These are phyloP conservation scores for Andrena cerasifolii DNA, from an alignment of 1,140 invertebrate genomes.

Conservation along the genomic window DNA sequence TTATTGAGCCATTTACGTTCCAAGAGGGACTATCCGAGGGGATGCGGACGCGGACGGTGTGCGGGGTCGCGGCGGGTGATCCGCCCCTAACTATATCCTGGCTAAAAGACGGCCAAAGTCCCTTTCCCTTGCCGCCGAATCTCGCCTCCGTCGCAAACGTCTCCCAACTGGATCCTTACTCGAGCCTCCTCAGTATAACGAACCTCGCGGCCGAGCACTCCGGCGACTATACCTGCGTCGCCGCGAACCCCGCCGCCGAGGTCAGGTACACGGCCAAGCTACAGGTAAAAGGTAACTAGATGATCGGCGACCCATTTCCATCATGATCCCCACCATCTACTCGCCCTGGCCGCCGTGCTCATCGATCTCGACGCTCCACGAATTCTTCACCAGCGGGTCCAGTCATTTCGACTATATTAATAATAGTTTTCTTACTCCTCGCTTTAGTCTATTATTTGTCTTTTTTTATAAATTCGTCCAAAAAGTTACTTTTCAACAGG, in stretches of 20 bases:
- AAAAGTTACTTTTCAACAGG: too few relatives aligned
- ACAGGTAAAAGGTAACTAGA: conserved; percentile 91
- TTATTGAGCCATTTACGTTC: conserved; percentile 92
- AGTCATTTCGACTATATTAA: too few relatives aligned
- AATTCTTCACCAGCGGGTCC: neutral
- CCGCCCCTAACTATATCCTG: conserved; percentile 89
- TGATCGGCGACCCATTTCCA: conserved; percentile 76
- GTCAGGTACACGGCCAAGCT: conserved; percentile 91
- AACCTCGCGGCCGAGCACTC: conserved; percentile 88
- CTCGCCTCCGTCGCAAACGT: conserved; percentile 85
- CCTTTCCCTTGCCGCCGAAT: conserved; percentile 84
- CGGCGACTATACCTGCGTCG: conserved; percentile 92
- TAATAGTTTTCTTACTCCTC: too few relatives aligned
- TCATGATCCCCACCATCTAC: conserved; percentile 18
- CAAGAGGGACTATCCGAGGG: conserved; percentile 92
- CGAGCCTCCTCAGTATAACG: conserved; percentile 90
- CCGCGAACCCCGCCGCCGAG: conserved; percentile 90
- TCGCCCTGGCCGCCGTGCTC: neutral
- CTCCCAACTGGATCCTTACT: conserved; percentile 88
- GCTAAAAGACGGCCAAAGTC: conserved; percentile 88
- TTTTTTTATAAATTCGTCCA: too few relatives aligned
- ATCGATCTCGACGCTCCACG: conserved; percentile 48
- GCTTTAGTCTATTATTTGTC: too few relatives aligned
- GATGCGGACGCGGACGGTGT: conserved; percentile 92
- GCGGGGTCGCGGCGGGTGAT: conserved; percentile 92